Conservation (phyloP, 2,113 vertebrate species). For the Apodemus sylvaticus region DNA sequence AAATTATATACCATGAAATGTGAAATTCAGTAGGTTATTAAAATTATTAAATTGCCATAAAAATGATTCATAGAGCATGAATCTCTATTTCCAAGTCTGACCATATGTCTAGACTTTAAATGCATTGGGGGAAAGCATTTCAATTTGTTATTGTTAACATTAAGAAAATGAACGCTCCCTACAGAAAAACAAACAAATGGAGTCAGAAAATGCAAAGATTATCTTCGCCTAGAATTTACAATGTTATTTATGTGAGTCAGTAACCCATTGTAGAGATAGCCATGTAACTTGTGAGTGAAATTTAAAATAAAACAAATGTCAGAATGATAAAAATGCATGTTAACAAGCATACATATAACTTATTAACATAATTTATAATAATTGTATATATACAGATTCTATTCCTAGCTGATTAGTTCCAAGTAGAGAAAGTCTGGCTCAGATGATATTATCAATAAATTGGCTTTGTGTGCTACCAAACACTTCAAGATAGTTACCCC, state of each 20-base stretch:
- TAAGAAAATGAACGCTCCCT: background rate
- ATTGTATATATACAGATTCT: background rate
- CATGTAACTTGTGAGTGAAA: background rate
- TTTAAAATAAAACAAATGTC: constrained; percentile 25
- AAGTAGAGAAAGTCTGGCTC: background rate
- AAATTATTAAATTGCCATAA: constrained; percentile 21
- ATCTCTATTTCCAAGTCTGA: constrained; percentile 12
- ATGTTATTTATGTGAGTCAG: background rate
- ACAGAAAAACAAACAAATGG: constrained; percentile 39
- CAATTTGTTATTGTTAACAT: constrained; percentile 37
- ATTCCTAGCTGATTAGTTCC: background rate
- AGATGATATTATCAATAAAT: background rate
- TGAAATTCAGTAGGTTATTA: background rate
- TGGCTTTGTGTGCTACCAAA: background rate
- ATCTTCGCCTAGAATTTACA: constrained; percentile 3
- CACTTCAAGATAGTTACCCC: background rate
- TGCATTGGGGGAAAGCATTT: background rate
- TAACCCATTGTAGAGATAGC: background rate
- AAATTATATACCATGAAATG: constrained; percentile 38
- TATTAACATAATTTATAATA: background rate
- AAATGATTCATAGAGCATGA: constrained; percentile 3
- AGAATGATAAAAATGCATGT: background rate
- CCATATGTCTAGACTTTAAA: background rate
- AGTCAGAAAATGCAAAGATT: constrained; percentile 23
- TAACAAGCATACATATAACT: background rate